Percentiles rank a stretch among this genome's conserved stretches.
These are phyloP conservation scores for Solenopsis invicta DNA, from an alignment of 1,140 invertebrate genomes.

Conservation along the genomic window DNA sequence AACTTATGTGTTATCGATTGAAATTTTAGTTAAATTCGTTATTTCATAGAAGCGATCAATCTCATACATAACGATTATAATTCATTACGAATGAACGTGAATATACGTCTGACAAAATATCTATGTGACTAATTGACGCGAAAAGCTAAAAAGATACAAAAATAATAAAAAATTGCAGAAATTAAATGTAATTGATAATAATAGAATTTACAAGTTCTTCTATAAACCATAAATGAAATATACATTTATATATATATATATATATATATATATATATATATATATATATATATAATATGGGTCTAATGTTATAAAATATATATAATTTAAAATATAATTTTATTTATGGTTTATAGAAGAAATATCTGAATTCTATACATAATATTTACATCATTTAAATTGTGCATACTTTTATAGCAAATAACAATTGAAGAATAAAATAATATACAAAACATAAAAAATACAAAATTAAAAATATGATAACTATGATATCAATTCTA, in stretches of 20 bases:
- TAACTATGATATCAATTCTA: not conserved
- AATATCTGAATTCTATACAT: not conserved
- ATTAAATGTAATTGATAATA: not conserved
- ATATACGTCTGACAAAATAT: not conserved
- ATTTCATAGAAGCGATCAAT: not conserved
- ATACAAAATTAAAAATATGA: not conserved
- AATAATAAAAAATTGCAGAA: slow-evolving; percentile 35
- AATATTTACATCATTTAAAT: not conserved
- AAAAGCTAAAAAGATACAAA: not conserved
- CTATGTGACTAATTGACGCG: not conserved
- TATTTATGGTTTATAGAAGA: too few relatives aligned
- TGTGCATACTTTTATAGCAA: not conserved
- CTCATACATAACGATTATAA: too few relatives aligned
- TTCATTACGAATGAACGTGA: not conserved
- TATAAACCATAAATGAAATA: slow-evolving; percentile 4
- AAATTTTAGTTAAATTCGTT: not conserved
- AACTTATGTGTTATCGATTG: not conserved
- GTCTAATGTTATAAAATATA: too few relatives aligned
- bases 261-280: not conserved
- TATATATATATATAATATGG: not conserved
- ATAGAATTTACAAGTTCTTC: not conserved
- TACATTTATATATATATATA: not conserved
- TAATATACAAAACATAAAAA: not conserved
- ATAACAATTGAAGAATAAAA: not conserved
- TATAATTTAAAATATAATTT: too few relatives aligned